These are phyloP conservation scores for Felis catus DNA, from an alignment of 2,113 vertebrate species.

Conservation along the genomic window DNA sequence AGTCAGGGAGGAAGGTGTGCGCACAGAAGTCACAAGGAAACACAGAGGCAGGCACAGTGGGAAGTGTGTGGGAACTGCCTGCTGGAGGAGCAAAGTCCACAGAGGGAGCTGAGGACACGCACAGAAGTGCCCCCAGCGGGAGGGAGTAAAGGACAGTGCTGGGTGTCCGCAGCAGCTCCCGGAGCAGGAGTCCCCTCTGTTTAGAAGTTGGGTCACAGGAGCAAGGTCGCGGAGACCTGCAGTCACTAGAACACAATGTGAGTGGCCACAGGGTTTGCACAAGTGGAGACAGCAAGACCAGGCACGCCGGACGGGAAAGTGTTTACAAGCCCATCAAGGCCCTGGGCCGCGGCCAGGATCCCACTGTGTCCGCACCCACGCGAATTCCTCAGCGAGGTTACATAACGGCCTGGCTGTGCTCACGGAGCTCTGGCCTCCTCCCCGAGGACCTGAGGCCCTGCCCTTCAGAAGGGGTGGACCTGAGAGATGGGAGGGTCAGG, in stretches of 20 bases:
- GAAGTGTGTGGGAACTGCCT: neutral
- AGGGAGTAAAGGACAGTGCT: neutral
- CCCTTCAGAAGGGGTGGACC: neutral
- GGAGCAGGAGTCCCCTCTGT: neutral
- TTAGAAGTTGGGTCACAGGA: neutral
- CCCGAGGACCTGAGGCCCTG: neutral
- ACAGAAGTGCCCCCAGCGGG: neutral
- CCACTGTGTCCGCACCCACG: neutral
- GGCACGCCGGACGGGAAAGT: neutral
- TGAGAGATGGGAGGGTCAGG: fast-evolving
- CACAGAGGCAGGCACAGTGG: no score
- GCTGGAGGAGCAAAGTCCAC: neutral
- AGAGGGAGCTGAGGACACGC: fast-evolving
- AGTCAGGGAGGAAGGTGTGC: fast-evolving
- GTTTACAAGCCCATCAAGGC: neutral
- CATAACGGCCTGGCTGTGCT: neutral
- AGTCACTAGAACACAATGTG: fast-evolving
- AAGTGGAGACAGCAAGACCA: neutral
- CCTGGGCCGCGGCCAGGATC: neutral
- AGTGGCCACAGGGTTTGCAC: neutral
- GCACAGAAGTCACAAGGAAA: neutral
- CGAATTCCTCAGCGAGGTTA: constrained; percentile 34
- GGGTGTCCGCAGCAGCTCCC: neutral
- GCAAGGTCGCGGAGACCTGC: neutral
- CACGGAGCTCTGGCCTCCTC: neutral